A percentile compares a stretch with the other conserved stretches of the same genome.
Conservation (phyloP, 1,140 invertebrate genomes). For the Hyposmocoma kahamanoa region DNA sequence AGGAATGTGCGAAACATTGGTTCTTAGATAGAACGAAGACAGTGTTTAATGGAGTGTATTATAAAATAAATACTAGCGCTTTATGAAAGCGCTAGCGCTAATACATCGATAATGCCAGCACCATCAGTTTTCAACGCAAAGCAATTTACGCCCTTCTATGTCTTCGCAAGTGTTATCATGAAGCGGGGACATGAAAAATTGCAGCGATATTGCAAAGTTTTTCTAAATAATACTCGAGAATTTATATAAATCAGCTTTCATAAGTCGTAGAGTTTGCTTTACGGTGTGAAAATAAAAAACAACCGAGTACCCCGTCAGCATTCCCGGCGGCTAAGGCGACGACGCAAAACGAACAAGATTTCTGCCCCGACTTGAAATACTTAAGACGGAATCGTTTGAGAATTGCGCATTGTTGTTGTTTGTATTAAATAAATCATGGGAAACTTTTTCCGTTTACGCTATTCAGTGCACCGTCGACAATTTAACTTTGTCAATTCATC, state of each 20-base stretch:
- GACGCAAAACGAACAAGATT: conserved; percentile 47
- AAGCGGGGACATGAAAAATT: too few relatives aligned
- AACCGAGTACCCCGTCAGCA: conserved; percentile 38
- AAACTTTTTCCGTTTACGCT: neutral
- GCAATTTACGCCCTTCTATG: too few relatives aligned
- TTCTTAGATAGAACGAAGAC: too few relatives aligned
- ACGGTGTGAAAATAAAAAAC: conserved; percentile 47
- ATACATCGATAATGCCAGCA: too few relatives aligned
- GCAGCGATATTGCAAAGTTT: conserved; percentile 18
- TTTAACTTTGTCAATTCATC: conserved; percentile 2
- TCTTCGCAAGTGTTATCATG: too few relatives aligned
- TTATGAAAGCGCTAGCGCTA: too few relatives aligned
- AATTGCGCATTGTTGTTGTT: conserved; percentile 40
- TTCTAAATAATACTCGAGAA: neutral
- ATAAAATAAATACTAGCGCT: too few relatives aligned
- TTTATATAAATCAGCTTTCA: conserved; percentile 51
- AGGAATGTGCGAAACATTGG: too few relatives aligned
- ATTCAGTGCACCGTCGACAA: neutral
- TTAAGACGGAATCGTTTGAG: conserved; percentile 47
- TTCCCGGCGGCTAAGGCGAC: conserved; percentile 44
- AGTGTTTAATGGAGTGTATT: too few relatives aligned
- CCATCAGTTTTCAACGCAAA: too few relatives aligned
- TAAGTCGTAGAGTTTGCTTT: conserved; percentile 52
- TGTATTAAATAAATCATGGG: conserved; percentile 26
- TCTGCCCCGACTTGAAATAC: conserved; percentile 41